Evolutionary conservation across 2,888 invertebrate genomes (phyloP).

Genomic region (Drosophila greeni): DNA sequence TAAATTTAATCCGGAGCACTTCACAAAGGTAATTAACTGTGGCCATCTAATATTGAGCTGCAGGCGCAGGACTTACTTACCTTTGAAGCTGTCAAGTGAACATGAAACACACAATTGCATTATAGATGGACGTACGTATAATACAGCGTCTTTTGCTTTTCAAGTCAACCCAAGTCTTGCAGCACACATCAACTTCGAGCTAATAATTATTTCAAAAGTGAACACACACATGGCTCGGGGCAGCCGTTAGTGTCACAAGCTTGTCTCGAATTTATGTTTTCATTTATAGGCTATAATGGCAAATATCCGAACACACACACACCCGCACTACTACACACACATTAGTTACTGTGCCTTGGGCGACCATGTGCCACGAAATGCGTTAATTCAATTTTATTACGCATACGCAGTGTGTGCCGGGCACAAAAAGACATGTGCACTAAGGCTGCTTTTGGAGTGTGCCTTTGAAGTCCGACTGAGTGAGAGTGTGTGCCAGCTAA

Average conservation of each 20-base stretch:
- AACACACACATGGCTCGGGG: constrained; percentile 32
- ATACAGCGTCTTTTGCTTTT: constrained; percentile 37
- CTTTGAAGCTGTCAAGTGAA: constrained; percentile 30
- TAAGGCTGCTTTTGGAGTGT: constrained; percentile 39
- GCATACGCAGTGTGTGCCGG: constrained; percentile 57
- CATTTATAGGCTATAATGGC: constrained; percentile 56
- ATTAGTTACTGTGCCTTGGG: constrained; percentile 56
- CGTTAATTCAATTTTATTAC: constrained; percentile 67
- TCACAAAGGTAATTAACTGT: constrained; percentile 28
- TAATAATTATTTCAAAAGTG: constrained; percentile 59
- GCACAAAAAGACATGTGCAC: constrained; percentile 39
- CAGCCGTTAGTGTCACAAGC: constrained; percentile 29
- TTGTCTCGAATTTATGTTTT: constrained; percentile 58
- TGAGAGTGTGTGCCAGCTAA: constrained; percentile 16
- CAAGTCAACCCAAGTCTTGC: constrained; percentile 35
- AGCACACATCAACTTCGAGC: constrained; percentile 45
- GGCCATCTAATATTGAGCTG: constrained; percentile 21
- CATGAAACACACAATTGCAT: constrained; percentile 21
- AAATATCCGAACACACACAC: constrained; percentile 4
- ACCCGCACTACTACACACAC: neutral
- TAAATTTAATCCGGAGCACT: constrained; percentile 14
- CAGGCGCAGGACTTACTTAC: constrained; percentile 3
- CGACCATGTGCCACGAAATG: constrained; percentile 52
- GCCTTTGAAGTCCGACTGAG: constrained; percentile 5
- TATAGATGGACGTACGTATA: constrained; percentile 40